These are phyloP conservation scores for Cepaea hortensis DNA, from an alignment of 2,888 invertebrate species.

Conservation along the genomic window DNA sequence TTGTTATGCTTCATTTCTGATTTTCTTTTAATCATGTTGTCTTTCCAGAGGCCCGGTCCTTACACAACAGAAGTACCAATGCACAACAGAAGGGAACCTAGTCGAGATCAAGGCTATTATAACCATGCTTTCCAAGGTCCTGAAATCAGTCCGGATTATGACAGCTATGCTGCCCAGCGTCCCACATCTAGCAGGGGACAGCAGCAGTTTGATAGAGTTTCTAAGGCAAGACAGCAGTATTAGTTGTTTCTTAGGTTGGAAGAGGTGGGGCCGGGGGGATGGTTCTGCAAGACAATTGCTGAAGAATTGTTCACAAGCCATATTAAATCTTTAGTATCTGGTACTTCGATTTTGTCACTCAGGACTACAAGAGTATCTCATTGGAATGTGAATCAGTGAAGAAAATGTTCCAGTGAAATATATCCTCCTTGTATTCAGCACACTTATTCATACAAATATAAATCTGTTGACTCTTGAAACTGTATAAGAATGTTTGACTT, in stretches of 20 bases:
- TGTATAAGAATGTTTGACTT: neutral
- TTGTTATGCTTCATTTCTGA: too few species aligned
- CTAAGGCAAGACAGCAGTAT: constrained; percentile 3
- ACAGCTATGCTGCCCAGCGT: neutral
- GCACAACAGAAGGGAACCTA: neutral
- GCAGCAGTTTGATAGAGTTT: constrained; percentile 28
- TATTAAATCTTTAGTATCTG: neutral
- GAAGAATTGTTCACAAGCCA: too few species aligned
- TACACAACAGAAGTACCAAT: constrained; percentile 31
- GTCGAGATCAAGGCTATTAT: constrained; percentile 18
- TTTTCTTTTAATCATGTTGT: too few species aligned
- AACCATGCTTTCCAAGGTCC: constrained; percentile 32
- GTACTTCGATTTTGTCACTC: neutral
- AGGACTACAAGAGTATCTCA: neutral
- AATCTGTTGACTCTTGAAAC: neutral
- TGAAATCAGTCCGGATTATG: neutral
- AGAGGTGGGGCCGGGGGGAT: neutral
- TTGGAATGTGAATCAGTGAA: neutral
- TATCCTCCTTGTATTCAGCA: neutral
- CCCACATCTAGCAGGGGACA: constrained; percentile 3
- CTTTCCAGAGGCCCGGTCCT: constrained; percentile 15
- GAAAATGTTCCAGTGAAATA: neutral
- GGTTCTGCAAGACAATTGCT: neutral
- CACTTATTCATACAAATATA: neutral
- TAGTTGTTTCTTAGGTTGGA: neutral